Conservation (phyloP, 1,140 invertebrate species). For the Drosophila novamexicana region DNA sequence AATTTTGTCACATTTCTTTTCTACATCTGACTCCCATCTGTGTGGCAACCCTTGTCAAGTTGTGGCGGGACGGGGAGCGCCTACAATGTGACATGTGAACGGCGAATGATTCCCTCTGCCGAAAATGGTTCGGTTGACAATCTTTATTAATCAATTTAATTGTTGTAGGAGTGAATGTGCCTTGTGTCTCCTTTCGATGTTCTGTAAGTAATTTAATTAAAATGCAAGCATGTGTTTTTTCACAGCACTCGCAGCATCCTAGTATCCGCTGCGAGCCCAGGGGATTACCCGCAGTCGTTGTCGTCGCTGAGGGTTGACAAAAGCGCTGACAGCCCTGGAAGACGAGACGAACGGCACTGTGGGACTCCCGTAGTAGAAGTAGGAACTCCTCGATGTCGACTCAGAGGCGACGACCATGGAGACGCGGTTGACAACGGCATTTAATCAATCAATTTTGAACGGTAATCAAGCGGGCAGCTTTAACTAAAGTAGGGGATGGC, state of each 20-base stretch:
- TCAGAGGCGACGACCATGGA: background rate
- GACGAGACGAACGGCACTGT: slow-evolving; percentile 2
- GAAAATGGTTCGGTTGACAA: slow-evolving; percentile 62
- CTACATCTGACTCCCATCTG: slow-evolving; percentile 72
- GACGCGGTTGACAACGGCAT: slow-evolving; percentile 72
- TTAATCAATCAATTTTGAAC: slow-evolving; percentile 83
- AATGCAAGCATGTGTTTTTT: slow-evolving; percentile 78
- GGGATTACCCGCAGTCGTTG: slow-evolving; percentile 62
- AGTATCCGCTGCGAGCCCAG: slow-evolving; percentile 51
- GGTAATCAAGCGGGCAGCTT: slow-evolving; percentile 80
- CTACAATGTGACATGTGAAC: slow-evolving; percentile 58
- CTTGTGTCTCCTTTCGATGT: slow-evolving; percentile 55
- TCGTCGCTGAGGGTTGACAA: slow-evolving; percentile 62
- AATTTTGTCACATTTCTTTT: slow-evolving; percentile 38
- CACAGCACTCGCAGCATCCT: slow-evolving; percentile 38
- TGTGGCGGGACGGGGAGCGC: background rate
- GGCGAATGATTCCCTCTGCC: slow-evolving; percentile 37
- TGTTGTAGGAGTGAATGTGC: slow-evolving; percentile 50
- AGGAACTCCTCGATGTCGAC: background rate
- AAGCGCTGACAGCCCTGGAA: slow-evolving; percentile 68
- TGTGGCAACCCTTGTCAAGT: slow-evolving; percentile 62
- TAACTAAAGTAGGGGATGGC: slow-evolving; percentile 74
- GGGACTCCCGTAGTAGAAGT: background rate
- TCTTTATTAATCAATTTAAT: slow-evolving; percentile 81
- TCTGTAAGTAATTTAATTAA: slow-evolving; percentile 82